Conservation (phyloP, 2,113 vertebrate genomes). For the Leiothrix lutea region DNA sequence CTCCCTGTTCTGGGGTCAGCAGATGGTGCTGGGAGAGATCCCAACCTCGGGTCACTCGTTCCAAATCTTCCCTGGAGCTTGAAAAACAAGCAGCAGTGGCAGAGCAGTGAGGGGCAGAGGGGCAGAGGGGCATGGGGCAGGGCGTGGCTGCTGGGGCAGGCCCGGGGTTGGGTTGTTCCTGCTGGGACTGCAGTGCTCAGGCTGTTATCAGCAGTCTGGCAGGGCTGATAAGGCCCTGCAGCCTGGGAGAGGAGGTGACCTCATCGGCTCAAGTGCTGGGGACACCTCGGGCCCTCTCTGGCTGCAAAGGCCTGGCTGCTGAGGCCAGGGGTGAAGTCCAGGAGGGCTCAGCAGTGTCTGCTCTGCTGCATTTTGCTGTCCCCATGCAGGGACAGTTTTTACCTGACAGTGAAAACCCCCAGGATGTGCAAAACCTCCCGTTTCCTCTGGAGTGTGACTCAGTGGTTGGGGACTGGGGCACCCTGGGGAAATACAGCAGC, state of each 20-base stretch:
- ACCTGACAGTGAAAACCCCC: neutral
- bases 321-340: neutral
- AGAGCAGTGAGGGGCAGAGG: neutral
- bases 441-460: fast-evolving
- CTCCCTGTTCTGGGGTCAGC: neutral
- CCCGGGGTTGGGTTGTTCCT: neutral
- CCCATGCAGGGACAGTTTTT: neutral
- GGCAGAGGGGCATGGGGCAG: neutral
- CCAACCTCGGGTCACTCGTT: neutral
- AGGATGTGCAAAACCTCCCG: neutral
- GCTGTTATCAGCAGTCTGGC: neutral
- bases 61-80: neutral
- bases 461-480: neutral
- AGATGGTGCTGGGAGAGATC: neutral
- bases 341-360: neutral
- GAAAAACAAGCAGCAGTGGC: neutral
- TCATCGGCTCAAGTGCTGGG: neutral
- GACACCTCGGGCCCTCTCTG: fast-evolving
- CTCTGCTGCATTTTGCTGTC: neutral
- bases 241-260: neutral
- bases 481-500: neutral
- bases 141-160: neutral
- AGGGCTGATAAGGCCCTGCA: neutral
- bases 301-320: fast-evolving
- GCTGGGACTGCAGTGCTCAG: neutral